Conservation (phyloP, 2,888 invertebrate genomes). For the Drosophila mercatorum region DNA sequence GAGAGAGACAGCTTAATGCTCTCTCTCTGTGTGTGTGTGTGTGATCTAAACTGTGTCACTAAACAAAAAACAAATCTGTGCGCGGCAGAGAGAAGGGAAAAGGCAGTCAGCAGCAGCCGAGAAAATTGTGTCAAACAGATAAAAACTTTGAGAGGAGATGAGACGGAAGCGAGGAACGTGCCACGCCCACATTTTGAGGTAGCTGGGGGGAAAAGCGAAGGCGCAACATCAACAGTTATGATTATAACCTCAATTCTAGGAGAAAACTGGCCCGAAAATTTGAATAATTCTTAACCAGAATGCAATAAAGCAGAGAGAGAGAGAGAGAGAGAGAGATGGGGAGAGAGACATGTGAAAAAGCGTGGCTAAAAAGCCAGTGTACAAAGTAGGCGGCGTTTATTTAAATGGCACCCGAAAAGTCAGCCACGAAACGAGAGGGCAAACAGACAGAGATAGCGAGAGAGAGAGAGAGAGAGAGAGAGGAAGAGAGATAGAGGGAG, state of each 20-base stretch:
- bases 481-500: conserved; percentile 1
- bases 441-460: conserved; percentile 29
- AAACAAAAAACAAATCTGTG: conserved; percentile 69
- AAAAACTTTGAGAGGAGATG: conserved; percentile 57
- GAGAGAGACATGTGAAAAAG: conserved; percentile 36
- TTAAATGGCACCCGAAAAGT: conserved; percentile 77
- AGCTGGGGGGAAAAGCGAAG: background rate
- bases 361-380: conserved; percentile 53
- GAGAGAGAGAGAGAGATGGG: background rate
- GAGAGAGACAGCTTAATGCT: conserved; percentile 47
- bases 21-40: conserved; percentile 20
- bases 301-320: conserved; percentile 63
- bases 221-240: conserved; percentile 52
- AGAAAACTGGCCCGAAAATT: conserved; percentile 79
- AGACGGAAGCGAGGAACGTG: conserved; percentile 18
- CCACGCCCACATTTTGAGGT: conserved; percentile 31
- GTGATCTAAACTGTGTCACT: conserved; percentile 77
- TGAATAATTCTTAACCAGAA: conserved; percentile 76
- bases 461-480: conserved; percentile 11
- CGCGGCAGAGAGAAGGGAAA: conserved; percentile 24
- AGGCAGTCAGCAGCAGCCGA: conserved; percentile 42
- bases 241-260: conserved; percentile 77
- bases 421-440: conserved; percentile 58
- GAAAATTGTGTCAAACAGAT: conserved; percentile 79
- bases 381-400: conserved; percentile 76